Base-by-base conservation (phyloP, 37 sponge, comb jelly and placozoan genomes). In the Dysidea cf. avara region DNA sequence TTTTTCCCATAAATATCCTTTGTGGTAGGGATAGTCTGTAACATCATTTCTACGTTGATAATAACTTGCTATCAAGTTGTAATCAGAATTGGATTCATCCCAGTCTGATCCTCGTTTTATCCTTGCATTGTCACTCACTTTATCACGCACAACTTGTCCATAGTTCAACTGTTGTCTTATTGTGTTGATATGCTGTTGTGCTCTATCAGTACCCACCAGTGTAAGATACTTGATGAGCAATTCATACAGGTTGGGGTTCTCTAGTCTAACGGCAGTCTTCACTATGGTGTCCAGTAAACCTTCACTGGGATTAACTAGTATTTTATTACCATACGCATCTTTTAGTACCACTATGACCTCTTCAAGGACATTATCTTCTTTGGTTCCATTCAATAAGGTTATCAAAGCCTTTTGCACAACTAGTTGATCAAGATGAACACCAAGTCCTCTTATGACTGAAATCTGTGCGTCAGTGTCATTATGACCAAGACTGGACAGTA, bases 1-100 rank as follows among this genome's bases (percentile, higher is more conserved):
- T 39, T 83, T 83, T 20, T 76, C 76, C 76, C 76, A 83, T 0
- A 83, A 61, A 55, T 69, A 75, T 5, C 76, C 83, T 38, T 60
- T 83, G 70, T 83, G 76, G 33, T 22, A 24, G 2, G 83, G 83
- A 35, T 83, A 75, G 40, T 39, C 69, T 26, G 0, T 22, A 0
- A 75, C 76, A 46, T 83, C 83, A 50, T 29, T 74, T 28, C 63
- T 26, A 30, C 83, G 40, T 5, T 49, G 22, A 33, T 31, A 20
- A 48, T 62, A 69, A 30, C 63, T 58, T 2, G 74, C 70, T 16
- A 83, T 64, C 25, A 83, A 43, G 63, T 83, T 47, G 22, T 83
- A 83, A 31, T 52, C 38, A 21, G 72, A 50, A 39, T 40, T 80
- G 9, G 5, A 12, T 18, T 52, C 72, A 62, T 70, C 81, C 81